Conservation (phyloP, 2,888 invertebrate species). For the Polyploca ridens region DNA sequence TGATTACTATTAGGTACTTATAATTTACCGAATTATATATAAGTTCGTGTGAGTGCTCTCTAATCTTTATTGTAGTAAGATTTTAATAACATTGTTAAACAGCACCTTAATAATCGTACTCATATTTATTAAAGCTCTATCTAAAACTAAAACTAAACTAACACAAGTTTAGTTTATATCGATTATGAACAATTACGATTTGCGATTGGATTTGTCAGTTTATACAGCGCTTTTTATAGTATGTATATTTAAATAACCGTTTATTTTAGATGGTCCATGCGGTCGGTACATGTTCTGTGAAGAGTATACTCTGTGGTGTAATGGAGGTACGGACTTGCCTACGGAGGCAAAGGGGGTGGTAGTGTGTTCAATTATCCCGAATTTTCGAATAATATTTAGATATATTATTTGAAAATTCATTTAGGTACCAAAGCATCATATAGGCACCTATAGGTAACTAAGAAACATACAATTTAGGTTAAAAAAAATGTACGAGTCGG, state of each 20-base stretch:
- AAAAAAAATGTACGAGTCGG: too few relatives aligned
- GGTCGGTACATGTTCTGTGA: background rate
- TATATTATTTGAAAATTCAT: too few relatives aligned
- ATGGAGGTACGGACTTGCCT: too few relatives aligned
- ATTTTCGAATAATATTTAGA: too few relatives aligned
- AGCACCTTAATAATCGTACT: too few relatives aligned
- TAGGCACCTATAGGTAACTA: too few relatives aligned
- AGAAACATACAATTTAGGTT: too few relatives aligned
- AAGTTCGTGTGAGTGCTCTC: constrained; percentile 20
- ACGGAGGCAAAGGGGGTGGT: too few relatives aligned
- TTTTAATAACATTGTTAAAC: background rate
- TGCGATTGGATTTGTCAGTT: background rate
- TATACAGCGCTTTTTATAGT: background rate
- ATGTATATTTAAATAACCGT: background rate
- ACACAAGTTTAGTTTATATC: background rate
- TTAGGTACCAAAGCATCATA: too few relatives aligned
- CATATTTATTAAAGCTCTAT: background rate
- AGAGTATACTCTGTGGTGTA: background rate
- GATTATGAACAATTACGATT: too few relatives aligned
- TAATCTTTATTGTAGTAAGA: constrained; percentile 10
- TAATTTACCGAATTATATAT: constrained; percentile 7
- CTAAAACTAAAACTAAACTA: too few relatives aligned
- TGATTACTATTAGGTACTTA: constrained; percentile 7
- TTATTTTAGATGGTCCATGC: background rate
- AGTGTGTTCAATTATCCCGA: too few relatives aligned